A percentile compares a stretch with the other conserved stretches of the same genome.
Evolutionary conservation across 2,113 vertebrate genomes (phyloP).

Genomic region (Fukomys damarensis): DNA sequence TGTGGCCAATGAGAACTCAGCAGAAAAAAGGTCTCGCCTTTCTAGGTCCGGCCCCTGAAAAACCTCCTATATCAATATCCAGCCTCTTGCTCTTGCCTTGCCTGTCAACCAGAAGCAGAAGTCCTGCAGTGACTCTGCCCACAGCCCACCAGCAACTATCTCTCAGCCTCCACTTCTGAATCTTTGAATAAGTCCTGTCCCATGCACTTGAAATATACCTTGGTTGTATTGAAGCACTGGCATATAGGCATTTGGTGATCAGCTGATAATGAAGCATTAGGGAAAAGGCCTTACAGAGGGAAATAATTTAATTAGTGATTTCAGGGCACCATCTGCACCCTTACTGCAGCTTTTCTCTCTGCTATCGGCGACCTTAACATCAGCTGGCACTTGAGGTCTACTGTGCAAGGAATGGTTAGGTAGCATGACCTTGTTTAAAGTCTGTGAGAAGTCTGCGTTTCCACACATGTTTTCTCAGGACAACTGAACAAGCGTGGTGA

Average conservation of each 20-base stretch:
- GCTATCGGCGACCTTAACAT: background rate
- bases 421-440: background rate
- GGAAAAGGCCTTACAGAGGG: background rate
- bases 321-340: background rate
- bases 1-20: background rate
- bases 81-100: background rate
- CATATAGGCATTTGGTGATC: background rate
- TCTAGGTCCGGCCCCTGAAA: background rate
- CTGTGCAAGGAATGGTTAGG: background rate
- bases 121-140: background rate
- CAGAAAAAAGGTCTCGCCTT: background rate
- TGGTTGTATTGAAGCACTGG: background rate
- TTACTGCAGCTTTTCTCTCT: background rate
- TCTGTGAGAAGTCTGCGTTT: background rate
- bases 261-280: background rate
- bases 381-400: background rate
- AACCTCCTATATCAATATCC: background rate
- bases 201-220: background rate
- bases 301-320: background rate
- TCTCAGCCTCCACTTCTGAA: background rate
- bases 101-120: background rate
- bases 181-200: background rate
- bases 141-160: fast-evolving
- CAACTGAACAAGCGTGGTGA: background rate
- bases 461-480: background rate